A percentile compares a stretch with the other conserved stretches of the same genome.
These are phyloP conservation scores for Gymnogyps californianus DNA, from an alignment of 2,113 vertebrate species.

Conservation along the genomic window DNA sequence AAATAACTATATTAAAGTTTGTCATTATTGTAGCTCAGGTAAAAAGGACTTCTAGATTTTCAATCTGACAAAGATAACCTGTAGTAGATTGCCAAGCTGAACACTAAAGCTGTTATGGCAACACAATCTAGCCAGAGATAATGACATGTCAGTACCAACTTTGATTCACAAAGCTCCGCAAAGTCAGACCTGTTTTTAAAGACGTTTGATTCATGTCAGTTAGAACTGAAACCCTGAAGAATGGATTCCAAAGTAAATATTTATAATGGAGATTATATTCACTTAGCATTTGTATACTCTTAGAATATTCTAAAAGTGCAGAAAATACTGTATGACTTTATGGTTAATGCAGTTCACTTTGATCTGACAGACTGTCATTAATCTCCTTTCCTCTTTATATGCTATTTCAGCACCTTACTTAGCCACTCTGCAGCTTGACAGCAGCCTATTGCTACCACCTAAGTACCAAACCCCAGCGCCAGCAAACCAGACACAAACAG, in stretches of 20 bases:
- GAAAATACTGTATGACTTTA: not conserved
- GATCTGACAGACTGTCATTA: not conserved
- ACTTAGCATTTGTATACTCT: not conserved
- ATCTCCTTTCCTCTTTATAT: not conserved
- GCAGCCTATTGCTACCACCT: conserved; percentile 86
- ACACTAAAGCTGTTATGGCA: not conserved
- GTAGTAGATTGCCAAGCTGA: not conserved
- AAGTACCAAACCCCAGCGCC: conserved; percentile 77
- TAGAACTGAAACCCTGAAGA: not conserved
- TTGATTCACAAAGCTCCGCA: not conserved
- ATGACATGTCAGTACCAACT: not conserved
- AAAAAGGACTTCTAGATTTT: not conserved
- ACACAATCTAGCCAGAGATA: not conserved
- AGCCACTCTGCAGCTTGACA: conserved; percentile 87
- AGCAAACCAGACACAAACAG: conserved; percentile 63
- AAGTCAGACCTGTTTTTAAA: not conserved
- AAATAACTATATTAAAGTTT: not conserved
- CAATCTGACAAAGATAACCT: not conserved
- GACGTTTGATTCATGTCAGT: not conserved
- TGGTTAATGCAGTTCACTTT: not conserved
- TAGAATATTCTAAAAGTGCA: not conserved
- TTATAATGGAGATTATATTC: not conserved
- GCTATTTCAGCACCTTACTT: conserved; percentile 86
- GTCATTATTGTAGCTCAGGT: not conserved
- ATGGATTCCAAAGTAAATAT: not conserved